phyloP scores from a whole-genome alignment of 2,888 invertebrate species.

The Melanargia galathea region DNA sequence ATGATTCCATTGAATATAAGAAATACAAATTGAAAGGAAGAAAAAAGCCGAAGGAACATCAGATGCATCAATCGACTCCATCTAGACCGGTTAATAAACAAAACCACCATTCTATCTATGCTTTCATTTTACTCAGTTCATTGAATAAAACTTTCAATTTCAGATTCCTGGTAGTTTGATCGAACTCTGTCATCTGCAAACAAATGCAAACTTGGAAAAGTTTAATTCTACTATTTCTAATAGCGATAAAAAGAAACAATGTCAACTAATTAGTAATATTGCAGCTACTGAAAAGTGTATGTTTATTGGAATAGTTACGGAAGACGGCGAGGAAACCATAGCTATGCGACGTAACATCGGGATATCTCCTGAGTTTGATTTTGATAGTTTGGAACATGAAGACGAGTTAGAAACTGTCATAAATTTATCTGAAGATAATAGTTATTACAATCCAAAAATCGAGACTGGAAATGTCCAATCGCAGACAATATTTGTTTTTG shows the following conservation, averaged over 20 bases:
- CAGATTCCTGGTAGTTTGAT: constrained; percentile 65
- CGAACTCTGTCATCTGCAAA: constrained; percentile 54
- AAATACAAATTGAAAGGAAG: constrained; percentile 38
- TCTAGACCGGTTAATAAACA: constrained; percentile 57
- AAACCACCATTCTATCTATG: not conserved
- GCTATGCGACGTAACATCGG: constrained; percentile 59
- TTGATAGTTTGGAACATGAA: constrained; percentile 48
- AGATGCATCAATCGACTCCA: constrained; percentile 43
- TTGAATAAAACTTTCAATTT: constrained; percentile 34
- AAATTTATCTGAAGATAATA: constrained; percentile 52
- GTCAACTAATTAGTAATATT: constrained; percentile 38
- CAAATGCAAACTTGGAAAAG: constrained; percentile 34
- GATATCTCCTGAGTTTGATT: constrained; percentile 51
- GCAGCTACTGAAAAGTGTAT: constrained; percentile 56
- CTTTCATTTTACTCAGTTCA: not conserved
- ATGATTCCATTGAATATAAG: constrained; percentile 43
- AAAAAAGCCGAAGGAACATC: constrained; percentile 41
- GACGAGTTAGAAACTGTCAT: constrained; percentile 47
- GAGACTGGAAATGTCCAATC: constrained; percentile 53
- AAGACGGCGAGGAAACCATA: constrained; percentile 57
- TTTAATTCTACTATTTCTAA: constrained; percentile 18
- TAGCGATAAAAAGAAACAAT: constrained; percentile 24
- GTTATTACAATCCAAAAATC: constrained; percentile 47
- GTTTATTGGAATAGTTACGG: constrained; percentile 60
- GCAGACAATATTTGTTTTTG: constrained; percentile 66